Base-by-base conservation (phyloP, 2,888 invertebrate genomes). In the Heliconius hortense region DNA sequence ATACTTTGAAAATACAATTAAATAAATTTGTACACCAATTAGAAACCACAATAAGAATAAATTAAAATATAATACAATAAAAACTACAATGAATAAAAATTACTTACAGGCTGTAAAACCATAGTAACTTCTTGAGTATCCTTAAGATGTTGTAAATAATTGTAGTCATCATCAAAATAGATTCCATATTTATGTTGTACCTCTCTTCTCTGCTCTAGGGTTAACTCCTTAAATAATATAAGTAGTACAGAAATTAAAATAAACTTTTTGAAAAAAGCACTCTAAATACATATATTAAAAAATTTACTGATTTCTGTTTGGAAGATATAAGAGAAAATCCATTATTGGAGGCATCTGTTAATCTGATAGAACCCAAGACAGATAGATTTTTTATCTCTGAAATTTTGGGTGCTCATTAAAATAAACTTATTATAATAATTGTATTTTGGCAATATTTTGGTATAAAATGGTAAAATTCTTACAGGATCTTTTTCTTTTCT, bases 91-190 rank as follows among this genome's bases (percentile, higher is more conserved):
- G 48, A 48, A 48, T 21, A 66, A 43, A 7, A 43, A 39, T n/a
- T 35, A 83, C 92, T 89, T 81, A 93, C 92, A 35, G 83, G 94
- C 78, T 94, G 95, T 90, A 96, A 93, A 76, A 95, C 94, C 78
- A 95, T 87, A 2, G 94, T 91, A 78, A 95, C 90, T 80, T 94
- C 94, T 81, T 90, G 90, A 0, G 94, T 93, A 79, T 96, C 96
- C 82, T 95, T 95, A 75, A 99, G 94, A 95, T 99, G 98, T 88
- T 99, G 98, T 80, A 99, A 90, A 86, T 99, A 99, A 87, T 99
- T 96, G 88, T 98, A 99, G 82, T 98, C 98, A 90, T 99, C 99
- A 83, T 99, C 98, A 88, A 96, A 99, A 87, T 96, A 98, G 78
- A 99, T 96, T 1, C 99, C 99, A 94, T 95, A 98, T 87, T 98